Evolutionary conservation across 2,888 invertebrate species (phyloP), one percentile per base, ranked within the genome.

Genomic region (Drosophila birchii): DNA sequence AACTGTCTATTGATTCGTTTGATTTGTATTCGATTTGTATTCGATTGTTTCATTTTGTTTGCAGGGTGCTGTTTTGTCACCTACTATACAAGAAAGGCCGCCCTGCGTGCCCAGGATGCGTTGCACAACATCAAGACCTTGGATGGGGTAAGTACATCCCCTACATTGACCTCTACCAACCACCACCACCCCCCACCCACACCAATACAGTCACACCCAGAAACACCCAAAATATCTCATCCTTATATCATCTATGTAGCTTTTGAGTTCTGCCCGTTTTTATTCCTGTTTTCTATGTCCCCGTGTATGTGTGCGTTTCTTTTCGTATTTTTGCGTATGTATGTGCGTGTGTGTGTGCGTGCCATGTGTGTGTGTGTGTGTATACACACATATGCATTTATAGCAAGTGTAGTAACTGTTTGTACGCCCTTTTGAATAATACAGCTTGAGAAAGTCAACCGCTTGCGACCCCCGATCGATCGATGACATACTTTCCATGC

Each of bases 41-140:
- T 73, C 88, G 85, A 89, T 89, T 89, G 78, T 79, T 80, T 81
- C 66, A 59, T 75, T 94, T 93, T 88, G 94, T 94, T 97, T 96
- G 76, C 96, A 99, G 99, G 99, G 93, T 99, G 99, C 95, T 99
- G 99, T 95, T 99, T 99, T 95, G 99, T 99, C 92, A 99, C 99
- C 93, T 99, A 98, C 95, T 99, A 96, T 94, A 98, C 98, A 91
- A 96, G 99, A 93, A 98, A 98, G 94, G 97, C 98, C 91, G 99
- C 99, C 91, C 95, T 99, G 93, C 97, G 96, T 93, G 99, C 99
- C 90, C 99, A 99, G 95, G 98, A 98, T 94, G 98, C 97, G 93
- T 95, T 99, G 92, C 99, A 99, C 95, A 99, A 99, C 94, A 96
- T 99, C 93, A 98, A 98, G 95, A 98, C 98, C 82, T 95, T 99